Conservation (phyloP, 2,888 invertebrate genomes). For the Lasioglossum leucozonium region DNA sequence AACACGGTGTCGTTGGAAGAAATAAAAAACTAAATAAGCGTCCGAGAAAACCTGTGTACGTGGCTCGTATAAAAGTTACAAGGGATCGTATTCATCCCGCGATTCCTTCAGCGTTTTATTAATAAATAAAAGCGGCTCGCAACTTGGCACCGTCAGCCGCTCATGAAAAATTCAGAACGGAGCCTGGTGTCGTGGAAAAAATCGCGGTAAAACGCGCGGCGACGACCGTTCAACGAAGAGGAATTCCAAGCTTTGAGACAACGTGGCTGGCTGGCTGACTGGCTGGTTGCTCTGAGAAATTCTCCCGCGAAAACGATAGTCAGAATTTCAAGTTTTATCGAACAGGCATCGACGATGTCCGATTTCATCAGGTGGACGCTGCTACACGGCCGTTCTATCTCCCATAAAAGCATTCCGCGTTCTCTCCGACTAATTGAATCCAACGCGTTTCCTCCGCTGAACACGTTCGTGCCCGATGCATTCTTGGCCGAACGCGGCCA, state of each 20-base stretch:
- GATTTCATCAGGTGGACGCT: neutral
- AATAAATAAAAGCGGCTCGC: slow-evolving; percentile 19
- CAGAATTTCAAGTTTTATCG: slow-evolving; percentile 33
- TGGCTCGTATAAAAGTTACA: slow-evolving; percentile 12
- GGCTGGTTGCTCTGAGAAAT: too few species aligned
- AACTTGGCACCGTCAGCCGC: neutral
- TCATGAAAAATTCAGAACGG: neutral
- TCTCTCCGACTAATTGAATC: slow-evolving; percentile 55
- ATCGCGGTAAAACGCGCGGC: slow-evolving; percentile 6
- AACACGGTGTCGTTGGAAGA: neutral
- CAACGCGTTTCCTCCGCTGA: slow-evolving; percentile 20
- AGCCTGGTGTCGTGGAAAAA: neutral
- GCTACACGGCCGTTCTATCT: slow-evolving; percentile 4
- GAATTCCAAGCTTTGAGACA: neutral
- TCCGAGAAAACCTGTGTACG: neutral
- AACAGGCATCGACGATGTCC: slow-evolving; percentile 8
- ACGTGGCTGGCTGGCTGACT: neutral
- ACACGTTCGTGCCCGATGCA: neutral
- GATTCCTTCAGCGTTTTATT: neutral
- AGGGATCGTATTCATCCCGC: neutral
- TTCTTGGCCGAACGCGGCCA: neutral
- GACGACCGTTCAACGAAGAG: neutral
- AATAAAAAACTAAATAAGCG: neutral
- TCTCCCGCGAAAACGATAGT: slow-evolving; percentile 24
- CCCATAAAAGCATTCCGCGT: slow-evolving; percentile 40